These are phyloP conservation scores for Nephrotoma guestfalica DNA, from an alignment of 2,888 invertebrate species.

Conservation along the genomic window DNA sequence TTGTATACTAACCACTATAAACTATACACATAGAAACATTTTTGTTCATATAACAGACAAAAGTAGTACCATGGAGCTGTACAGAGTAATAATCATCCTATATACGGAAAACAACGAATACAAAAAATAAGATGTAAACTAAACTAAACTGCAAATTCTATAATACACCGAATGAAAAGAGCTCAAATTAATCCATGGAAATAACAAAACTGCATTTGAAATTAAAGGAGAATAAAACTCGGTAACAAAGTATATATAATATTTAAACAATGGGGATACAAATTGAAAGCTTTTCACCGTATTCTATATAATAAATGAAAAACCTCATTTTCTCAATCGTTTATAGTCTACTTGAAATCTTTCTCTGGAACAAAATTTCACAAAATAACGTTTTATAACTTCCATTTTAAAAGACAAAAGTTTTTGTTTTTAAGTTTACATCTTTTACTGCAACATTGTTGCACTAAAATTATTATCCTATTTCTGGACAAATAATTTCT, in stretches of 20 bases:
- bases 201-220: background rate
- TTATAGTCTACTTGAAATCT: too few relatives aligned
- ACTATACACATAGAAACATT: background rate
- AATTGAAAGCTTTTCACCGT: background rate
- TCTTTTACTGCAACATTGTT: too few relatives aligned
- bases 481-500: too few relatives aligned
- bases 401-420: too few relatives aligned
- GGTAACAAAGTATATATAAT: background rate
- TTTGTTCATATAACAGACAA: background rate
- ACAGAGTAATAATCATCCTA: background rate
- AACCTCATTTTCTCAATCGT: background rate
- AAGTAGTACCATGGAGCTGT: background rate
- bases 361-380: too few relatives aligned
- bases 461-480: too few relatives aligned
- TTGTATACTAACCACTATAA: background rate
- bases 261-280: background rate
- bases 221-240: background rate
- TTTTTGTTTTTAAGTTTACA: too few relatives aligned
- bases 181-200: background rate
- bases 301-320: background rate
- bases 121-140: background rate
- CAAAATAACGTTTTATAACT: too few relatives aligned
- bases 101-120: background rate
- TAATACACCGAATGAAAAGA: background rate
- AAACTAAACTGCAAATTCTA: background rate